Percentiles rank a stretch among this genome's conserved stretches.
These are phyloP conservation scores for Heliornis fulica DNA, from an alignment of 2,113 vertebrate species.

Conservation along the genomic window DNA sequence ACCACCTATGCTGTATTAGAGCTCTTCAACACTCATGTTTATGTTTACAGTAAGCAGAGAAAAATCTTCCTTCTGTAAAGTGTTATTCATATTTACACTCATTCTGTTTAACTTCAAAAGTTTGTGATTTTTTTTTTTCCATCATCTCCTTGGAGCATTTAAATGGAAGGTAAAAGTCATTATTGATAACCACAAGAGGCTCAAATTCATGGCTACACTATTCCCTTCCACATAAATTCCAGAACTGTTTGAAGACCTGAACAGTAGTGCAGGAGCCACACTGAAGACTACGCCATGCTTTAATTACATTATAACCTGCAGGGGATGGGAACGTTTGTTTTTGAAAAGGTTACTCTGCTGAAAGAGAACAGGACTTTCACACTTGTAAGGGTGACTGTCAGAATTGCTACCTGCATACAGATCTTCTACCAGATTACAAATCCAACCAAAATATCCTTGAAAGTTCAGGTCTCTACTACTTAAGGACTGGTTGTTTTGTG, in stretches of 20 bases:
- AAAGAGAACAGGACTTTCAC: not conserved
- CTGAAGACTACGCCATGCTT: not conserved
- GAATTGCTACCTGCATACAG: too few relatives aligned
- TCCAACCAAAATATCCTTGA: too few relatives aligned
- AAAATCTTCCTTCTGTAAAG: not conserved
- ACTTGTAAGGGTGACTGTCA: too few relatives aligned
- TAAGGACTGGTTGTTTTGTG: too few relatives aligned
- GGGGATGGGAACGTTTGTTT: not conserved
- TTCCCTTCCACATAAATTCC: not conserved
- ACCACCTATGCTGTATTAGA: not conserved
- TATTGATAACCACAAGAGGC: not conserved
- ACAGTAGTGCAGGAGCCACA: not conserved
- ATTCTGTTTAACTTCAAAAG: not conserved
- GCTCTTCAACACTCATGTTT: not conserved
- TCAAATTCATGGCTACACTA: not conserved
- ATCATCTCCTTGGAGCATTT: not conserved
- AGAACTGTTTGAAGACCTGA: not conserved
- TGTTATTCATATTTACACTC: not conserved
- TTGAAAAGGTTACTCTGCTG: not conserved
- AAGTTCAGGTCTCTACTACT: too few relatives aligned
- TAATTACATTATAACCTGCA: not conserved
- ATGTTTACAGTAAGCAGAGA: not conserved
- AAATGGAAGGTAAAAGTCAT: not conserved
- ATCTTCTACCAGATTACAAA: too few relatives aligned
- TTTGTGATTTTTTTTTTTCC: not conserved